These are phyloP conservation scores for Sinosuthora webbiana DNA, from an alignment of 2,113 vertebrate genomes.

Conservation along the genomic window DNA sequence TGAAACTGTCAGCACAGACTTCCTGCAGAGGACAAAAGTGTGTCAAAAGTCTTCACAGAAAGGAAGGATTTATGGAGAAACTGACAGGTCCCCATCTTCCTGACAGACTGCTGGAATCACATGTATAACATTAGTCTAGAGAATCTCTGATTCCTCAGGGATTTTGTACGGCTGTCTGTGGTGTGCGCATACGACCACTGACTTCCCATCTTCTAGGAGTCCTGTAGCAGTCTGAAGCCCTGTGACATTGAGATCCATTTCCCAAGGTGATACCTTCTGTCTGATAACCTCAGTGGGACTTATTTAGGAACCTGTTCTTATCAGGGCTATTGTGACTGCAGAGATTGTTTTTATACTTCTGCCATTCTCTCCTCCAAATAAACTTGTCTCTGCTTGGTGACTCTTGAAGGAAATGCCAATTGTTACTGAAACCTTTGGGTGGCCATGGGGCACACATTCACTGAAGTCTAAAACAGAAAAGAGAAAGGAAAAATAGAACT, in stretches of 20 bases:
- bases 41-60: neutral
- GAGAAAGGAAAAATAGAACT: neutral
- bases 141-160: neutral
- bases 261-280: neutral
- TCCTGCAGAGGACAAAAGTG: neutral
- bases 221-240: neutral
- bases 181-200: neutral
- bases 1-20: neutral
- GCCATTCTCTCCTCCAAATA: neutral
- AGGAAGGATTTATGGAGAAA: neutral
- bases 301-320: neutral
- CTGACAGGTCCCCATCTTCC: neutral
- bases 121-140: accelerated
- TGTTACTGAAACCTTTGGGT: neutral
- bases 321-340: neutral
- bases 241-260: neutral
- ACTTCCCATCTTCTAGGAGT: neutral
- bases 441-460: neutral
- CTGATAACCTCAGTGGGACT: neutral
- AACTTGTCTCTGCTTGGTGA: neutral
- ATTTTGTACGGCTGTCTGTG: neutral
- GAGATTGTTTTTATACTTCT: neutral
- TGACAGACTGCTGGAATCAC: neutral
- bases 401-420: neutral
- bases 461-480: neutral